phyloP scores from a whole-genome alignment of 2,888 invertebrate genomes.

The Lasioglossum figueresi region DNA sequence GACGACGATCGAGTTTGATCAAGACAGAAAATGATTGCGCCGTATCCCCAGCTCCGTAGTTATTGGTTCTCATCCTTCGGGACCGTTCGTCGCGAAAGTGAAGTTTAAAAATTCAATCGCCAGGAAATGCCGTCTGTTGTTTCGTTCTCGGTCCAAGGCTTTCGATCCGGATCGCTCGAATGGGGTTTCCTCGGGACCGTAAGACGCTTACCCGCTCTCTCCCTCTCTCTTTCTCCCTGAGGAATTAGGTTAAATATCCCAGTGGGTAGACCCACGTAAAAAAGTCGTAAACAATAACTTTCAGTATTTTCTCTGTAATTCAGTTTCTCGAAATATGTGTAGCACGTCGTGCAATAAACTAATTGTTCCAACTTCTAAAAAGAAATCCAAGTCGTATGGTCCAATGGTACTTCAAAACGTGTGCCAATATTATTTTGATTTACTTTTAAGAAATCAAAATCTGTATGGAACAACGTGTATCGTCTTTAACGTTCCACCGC shows the following conservation, averaged over 20 bases:
- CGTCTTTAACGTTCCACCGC: not conserved
- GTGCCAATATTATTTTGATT: too few relatives aligned
- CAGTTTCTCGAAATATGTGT: too few relatives aligned
- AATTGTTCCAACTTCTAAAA: too few relatives aligned
- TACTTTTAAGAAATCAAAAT: not conserved
- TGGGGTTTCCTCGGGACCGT: not conserved
- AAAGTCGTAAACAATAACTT: too few relatives aligned
- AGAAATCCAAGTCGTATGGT: too few relatives aligned
- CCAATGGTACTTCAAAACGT: too few relatives aligned
- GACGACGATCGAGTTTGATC: not conserved
- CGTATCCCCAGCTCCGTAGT: not conserved
- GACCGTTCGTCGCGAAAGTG: not conserved
- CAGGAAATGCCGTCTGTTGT: not conserved
- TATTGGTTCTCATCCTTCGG: not conserved
- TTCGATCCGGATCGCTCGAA: not conserved
- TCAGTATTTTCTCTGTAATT: too few relatives aligned
- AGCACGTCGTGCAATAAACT: too few relatives aligned
- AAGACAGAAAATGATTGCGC: not conserved
- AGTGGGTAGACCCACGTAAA: too few relatives aligned
- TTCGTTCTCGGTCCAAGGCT: not conserved
- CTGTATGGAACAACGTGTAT: not conserved
- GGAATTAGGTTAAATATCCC: not conserved
- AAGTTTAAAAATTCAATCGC: conserved; percentile 18
- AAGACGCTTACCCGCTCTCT: not conserved
- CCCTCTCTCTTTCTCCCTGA: not conserved